phyloP scores from a whole-genome alignment of 2,888 invertebrate species.

The Sympetrum striolatum region DNA sequence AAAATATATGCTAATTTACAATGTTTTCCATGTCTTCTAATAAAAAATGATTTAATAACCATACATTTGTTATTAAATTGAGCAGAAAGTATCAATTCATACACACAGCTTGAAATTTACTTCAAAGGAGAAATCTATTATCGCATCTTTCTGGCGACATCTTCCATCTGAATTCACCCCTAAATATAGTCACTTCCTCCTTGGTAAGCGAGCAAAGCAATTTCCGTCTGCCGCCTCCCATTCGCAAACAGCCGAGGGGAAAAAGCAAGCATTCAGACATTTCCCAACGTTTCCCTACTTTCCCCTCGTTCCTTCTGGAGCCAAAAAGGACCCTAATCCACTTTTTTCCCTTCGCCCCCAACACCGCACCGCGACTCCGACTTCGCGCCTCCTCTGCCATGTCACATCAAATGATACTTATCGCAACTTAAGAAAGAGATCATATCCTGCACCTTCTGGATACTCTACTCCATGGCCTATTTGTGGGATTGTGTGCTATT shows the following conservation, averaged over 20 bases:
- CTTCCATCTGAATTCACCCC: not conserved
- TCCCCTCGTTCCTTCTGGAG: not conserved
- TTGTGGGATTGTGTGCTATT: constrained; percentile 38
- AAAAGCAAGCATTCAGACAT: not conserved
- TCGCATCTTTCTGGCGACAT: too few species aligned
- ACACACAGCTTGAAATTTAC: not conserved
- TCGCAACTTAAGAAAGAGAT: not conserved
- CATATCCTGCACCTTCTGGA: not conserved
- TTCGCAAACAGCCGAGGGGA: not conserved
- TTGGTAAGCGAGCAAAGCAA: not conserved
- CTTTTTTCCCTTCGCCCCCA: not conserved
- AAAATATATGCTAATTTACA: too few species aligned
- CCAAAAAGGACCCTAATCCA: not conserved
- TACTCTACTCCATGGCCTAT: not conserved
- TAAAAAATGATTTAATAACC: too few species aligned
- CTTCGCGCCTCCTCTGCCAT: not conserved
- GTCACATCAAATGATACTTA: constrained; percentile 26
- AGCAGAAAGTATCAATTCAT: not conserved
- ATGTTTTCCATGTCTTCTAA: too few species aligned
- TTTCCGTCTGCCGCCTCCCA: not conserved
- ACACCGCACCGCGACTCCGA: not conserved
- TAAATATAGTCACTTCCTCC: not conserved
- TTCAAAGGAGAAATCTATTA: too few species aligned
- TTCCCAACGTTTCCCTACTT: not conserved
- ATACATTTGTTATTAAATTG: too few species aligned